Percentiles rank a stretch among this genome's conserved stretches.
Conservation (phyloP, 2,797 vertebrate species). For the Pangasius djambal region DNA sequence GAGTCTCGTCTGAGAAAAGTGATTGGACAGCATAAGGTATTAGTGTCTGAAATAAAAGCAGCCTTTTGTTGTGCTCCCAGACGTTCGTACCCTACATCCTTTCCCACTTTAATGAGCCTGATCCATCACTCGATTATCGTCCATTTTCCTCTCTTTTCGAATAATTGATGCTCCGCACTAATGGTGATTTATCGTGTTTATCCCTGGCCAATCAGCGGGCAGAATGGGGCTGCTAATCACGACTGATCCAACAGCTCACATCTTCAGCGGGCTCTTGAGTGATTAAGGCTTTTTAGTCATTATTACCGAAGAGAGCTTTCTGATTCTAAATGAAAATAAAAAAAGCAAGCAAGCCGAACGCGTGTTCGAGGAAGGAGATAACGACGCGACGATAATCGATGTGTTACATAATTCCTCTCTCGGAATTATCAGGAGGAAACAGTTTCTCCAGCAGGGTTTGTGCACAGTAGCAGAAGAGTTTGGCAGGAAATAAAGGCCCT, state of each 20-base stretch:
- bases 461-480: constrained; percentile 8
- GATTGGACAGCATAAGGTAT: background rate
- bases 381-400: background rate
- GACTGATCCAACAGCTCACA: constrained; percentile 35
- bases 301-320: constrained; percentile 37
- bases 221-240: constrained; percentile 63
- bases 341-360: background rate
- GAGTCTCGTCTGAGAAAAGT: constrained; percentile 4
- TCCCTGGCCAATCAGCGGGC: constrained; percentile 57
- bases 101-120: constrained; percentile 9
- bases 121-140: constrained; percentile 43
- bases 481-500: constrained; percentile 21
- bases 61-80: background rate
- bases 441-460: constrained; percentile 2
- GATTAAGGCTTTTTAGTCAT: constrained; percentile 48
- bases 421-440: constrained; percentile 1
- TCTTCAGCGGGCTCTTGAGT: constrained; percentile 43
- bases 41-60: background rate
- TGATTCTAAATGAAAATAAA: constrained; percentile 31
- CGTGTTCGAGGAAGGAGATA: constrained; percentile 16
- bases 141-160: constrained; percentile 39
- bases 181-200: constrained; percentile 78
- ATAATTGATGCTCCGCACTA: constrained; percentile 57
- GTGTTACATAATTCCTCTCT: background rate
- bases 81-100: background rate